These are phyloP conservation scores for Heliconius erato DNA, from an alignment of 2,888 invertebrate species.

Conservation along the genomic window DNA sequence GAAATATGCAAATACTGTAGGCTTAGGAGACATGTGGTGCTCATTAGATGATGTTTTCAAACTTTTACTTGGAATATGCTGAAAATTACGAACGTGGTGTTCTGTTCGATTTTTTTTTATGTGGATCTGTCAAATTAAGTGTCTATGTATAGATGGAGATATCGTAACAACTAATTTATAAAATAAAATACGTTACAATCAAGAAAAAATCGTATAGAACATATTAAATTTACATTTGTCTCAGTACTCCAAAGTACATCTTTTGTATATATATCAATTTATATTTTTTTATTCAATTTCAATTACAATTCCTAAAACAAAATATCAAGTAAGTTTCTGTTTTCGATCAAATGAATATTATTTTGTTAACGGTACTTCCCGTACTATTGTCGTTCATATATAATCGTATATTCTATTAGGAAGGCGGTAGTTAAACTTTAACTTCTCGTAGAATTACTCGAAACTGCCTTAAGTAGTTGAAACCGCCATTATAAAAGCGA, in stretches of 20 bases:
- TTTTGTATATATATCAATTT: no score
- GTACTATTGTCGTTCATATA: background rate
- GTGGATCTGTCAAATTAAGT: background rate
- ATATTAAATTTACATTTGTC: no score
- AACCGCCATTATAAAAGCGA: conserved; percentile 27
- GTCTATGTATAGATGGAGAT: background rate
- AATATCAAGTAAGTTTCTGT: background rate
- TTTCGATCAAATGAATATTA: background rate
- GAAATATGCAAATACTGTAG: conserved; percentile 52
- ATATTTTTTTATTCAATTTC: no score
- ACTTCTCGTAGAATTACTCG: background rate
- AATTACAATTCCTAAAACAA: no score
- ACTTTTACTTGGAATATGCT: conserved; percentile 25
- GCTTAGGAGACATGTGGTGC: conserved; percentile 41
- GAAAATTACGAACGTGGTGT: conserved; percentile 1
- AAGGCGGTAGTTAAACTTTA: background rate
- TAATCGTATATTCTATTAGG: background rate
- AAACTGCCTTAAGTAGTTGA: conserved; percentile 7
- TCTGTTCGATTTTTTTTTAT: background rate
- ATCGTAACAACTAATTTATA: background rate
- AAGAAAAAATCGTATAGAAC: no score
- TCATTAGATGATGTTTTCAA: conserved; percentile 50
- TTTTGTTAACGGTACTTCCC: background rate
- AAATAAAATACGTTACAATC: background rate
- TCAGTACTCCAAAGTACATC: no score